Conservation (phyloP, 2,797 vertebrate species). For the Diplodus sargus region DNA sequence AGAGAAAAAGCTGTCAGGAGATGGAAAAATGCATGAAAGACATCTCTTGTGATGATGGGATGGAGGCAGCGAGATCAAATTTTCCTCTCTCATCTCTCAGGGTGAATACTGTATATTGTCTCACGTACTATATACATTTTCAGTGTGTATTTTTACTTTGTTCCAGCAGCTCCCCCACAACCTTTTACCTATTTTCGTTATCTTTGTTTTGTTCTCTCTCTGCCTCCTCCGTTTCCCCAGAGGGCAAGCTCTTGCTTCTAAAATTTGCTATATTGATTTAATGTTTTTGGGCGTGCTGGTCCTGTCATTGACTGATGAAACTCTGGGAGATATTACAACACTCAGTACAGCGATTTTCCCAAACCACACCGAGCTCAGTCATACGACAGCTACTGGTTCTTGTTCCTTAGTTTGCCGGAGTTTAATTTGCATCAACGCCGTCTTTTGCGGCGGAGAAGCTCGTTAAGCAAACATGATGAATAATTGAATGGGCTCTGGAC, state of each 20-base stretch:
- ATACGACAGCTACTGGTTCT: background rate
- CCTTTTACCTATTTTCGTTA: slow-evolving; percentile 25
- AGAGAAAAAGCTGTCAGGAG: slow-evolving; percentile 44
- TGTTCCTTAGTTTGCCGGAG: slow-evolving; percentile 9
- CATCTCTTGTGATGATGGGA: slow-evolving; percentile 32
- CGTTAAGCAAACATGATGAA: slow-evolving; percentile 62
- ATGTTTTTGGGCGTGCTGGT: slow-evolving; percentile 12
- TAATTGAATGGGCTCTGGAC: slow-evolving; percentile 68
- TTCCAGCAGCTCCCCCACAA: slow-evolving; percentile 34
- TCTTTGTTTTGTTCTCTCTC: slow-evolving; percentile 18
- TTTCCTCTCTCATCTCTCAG: slow-evolving; percentile 28
- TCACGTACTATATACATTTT: slow-evolving; percentile 31
- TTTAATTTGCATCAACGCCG: slow-evolving; percentile 2
- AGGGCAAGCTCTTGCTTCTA: slow-evolving; percentile 19
- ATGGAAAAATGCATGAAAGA: slow-evolving; percentile 36
- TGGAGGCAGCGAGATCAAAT: slow-evolving; percentile 26
- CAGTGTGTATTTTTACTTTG: slow-evolving; percentile 34
- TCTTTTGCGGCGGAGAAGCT: slow-evolving; percentile 22
- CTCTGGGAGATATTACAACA: slow-evolving; percentile 28
- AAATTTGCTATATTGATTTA: slow-evolving; percentile 50
- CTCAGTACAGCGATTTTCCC: background rate
- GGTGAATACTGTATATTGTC: slow-evolving; percentile 28
- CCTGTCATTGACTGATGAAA: slow-evolving; percentile 29
- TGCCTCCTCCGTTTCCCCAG: slow-evolving; percentile 13
- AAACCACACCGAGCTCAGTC: background rate